These are phyloP conservation scores for Bellardia pandia DNA, from an alignment of 2,888 invertebrate species.

Conservation along the genomic window DNA sequence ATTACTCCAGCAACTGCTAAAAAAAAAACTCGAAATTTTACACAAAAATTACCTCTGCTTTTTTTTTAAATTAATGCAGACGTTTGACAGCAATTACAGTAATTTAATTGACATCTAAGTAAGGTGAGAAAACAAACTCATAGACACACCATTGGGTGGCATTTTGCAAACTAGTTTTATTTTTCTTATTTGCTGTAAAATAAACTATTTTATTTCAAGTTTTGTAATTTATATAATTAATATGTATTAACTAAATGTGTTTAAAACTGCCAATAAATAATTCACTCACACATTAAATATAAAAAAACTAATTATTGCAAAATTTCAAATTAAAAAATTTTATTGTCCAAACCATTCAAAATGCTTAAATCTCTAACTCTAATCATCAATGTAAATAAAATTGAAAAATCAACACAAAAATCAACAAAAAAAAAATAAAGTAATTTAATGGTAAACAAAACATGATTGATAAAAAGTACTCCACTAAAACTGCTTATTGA, in stretches of 20 bases:
- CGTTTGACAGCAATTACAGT: conserved; percentile 40
- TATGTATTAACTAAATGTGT: conserved; percentile 17
- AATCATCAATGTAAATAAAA: conserved; percentile 7
- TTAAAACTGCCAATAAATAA: conserved; percentile 46
- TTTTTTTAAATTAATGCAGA: not conserved
- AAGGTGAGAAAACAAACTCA: conserved; percentile 29
- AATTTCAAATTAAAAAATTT: not conserved
- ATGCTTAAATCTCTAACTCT: not conserved
- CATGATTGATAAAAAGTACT: not conserved
- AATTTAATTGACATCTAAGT: conserved; percentile 52
- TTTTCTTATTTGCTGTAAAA: not conserved
- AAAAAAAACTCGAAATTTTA: not conserved
- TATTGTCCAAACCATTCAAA: conserved; percentile 5
- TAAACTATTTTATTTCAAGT: not conserved
- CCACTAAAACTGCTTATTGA: conserved; percentile 10
- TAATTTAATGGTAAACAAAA: not conserved
- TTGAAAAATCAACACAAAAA: not conserved
- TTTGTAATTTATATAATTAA: not conserved
- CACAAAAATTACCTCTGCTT: not conserved
- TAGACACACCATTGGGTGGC: conserved; percentile 10
- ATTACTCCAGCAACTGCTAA: not conserved
- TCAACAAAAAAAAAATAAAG: not conserved
- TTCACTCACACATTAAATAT: not conserved
- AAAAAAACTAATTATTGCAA: conserved; percentile 23
- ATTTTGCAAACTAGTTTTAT: conserved; percentile 19